phyloP scores from a whole-genome alignment of 1,140 invertebrate species.

The Ruditapes philippinarum region DNA sequence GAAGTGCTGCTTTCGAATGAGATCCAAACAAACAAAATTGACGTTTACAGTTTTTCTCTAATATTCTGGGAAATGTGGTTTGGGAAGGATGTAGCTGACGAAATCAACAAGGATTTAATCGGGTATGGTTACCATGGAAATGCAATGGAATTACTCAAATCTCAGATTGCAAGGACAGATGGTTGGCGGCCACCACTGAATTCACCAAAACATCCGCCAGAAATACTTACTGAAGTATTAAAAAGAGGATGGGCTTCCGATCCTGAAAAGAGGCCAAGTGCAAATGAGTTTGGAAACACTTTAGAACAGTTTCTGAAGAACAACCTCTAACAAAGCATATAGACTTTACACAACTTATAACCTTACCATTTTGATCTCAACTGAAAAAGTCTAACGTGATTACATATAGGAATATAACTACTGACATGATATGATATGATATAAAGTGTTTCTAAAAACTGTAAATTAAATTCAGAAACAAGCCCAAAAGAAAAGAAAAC shows the following conservation, averaged over 20 bases:
- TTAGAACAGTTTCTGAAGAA: conserved; percentile 18
- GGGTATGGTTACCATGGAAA: conserved; percentile 43
- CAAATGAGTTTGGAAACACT: not conserved
- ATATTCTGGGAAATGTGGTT: conserved; percentile 68
- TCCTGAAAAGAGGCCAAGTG: conserved; percentile 21
- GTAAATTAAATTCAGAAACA: too few relatives aligned
- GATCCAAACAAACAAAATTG: conserved; percentile 46
- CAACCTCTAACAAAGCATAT: not conserved
- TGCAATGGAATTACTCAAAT: conserved; percentile 7
- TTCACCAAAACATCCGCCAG: conserved; percentile 4
- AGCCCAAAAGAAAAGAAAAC: too few relatives aligned
- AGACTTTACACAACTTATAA: too few relatives aligned
- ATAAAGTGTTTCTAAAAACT: too few relatives aligned
- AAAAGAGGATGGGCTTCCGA: conserved; percentile 31
- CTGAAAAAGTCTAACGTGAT: too few relatives aligned
- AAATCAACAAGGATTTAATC: conserved; percentile 26
- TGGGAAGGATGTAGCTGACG: conserved; percentile 36
- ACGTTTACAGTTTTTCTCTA: conserved; percentile 53
- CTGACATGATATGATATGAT: too few relatives aligned
- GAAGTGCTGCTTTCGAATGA: conserved; percentile 35
- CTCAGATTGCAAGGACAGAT: not conserved
- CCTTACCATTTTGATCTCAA: too few relatives aligned
- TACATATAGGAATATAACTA: too few relatives aligned
- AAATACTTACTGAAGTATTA: conserved; percentile 32
- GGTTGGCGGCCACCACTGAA: conserved; percentile 36